Conservation (phyloP, 2,888 invertebrate species). For the Liodrosophila aerea region DNA sequence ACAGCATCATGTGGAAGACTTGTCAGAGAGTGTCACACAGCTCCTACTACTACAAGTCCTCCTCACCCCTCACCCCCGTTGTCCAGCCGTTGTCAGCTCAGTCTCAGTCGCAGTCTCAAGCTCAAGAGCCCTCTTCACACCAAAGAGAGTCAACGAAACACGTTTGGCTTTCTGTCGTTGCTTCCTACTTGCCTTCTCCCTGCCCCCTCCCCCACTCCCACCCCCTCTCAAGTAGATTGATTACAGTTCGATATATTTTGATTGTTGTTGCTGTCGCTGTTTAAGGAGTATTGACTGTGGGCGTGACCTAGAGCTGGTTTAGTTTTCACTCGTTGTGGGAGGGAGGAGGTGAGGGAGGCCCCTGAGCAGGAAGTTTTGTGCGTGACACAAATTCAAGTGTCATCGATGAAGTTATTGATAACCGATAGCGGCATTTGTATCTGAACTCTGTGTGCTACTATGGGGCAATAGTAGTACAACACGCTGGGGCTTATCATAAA, state of each 20-base stretch:
- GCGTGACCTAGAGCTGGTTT: constrained; percentile 31
- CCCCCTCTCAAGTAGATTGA: constrained; percentile 26
- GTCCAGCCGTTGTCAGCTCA: no score
- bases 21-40: constrained; percentile 35
- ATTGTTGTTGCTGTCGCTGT: no score
- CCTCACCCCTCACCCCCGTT: constrained; percentile 3
- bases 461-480: no score
- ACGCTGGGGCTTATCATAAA: no score
- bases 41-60: constrained; percentile 1
- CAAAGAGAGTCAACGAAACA: constrained; percentile 30
- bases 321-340: constrained; percentile 7
- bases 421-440: no score
- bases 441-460: no score
- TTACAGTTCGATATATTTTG: constrained; percentile 35
- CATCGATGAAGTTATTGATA: no score
- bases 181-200: neutral
- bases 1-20: neutral
- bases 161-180: constrained; percentile 16
- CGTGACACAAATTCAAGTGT: no score
- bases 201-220: neutral
- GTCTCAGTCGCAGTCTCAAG: no score
- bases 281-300: constrained; percentile 35
- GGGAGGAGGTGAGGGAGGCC: constrained; percentile 15
- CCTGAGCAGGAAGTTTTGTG: neutral
- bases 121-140: no score